Conservation (phyloP, 1,140 invertebrate genomes). For the Agrilus planipennis region DNA sequence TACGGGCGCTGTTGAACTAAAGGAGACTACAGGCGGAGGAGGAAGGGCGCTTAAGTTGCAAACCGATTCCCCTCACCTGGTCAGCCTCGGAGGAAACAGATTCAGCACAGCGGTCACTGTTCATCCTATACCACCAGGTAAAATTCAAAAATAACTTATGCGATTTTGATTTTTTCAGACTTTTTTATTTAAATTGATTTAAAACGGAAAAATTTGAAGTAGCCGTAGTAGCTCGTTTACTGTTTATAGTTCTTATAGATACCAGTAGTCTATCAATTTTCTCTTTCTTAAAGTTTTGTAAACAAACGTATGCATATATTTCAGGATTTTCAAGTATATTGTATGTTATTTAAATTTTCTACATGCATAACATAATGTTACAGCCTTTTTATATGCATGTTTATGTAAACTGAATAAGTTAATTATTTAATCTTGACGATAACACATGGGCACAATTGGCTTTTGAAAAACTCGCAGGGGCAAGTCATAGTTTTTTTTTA, state of each 20-base stretch:
- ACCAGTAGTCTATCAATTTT: too few species aligned
- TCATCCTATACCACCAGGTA: slow-evolving; percentile 71
- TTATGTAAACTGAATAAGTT: not conserved
- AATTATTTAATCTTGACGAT: not conserved
- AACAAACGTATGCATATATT: not conserved
- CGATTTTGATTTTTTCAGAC: not conserved
- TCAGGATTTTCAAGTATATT: too few species aligned
- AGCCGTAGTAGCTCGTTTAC: too few species aligned
- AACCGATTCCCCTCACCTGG: slow-evolving; percentile 76
- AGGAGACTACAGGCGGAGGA: slow-evolving; percentile 38
- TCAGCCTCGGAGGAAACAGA: slow-evolving; percentile 75
- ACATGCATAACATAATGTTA: too few species aligned
- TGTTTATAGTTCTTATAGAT: too few species aligned
- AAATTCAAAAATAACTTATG: slow-evolving; percentile 14
- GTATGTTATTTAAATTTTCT: too few species aligned
- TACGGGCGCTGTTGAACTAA: slow-evolving; percentile 28
- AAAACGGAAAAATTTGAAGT: too few species aligned
- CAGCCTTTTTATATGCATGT: not conserved
- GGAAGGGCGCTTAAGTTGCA: slow-evolving; percentile 62
- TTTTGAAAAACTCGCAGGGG: not conserved
- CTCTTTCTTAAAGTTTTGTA: too few species aligned
- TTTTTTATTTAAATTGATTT: too few species aligned
- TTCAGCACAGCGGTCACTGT: slow-evolving; percentile 82
- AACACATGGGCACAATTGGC: not conserved
- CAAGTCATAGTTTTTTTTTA: not conserved